A percentile compares a stretch with the other conserved stretches of the same genome.
phyloP scores from a whole-genome alignment of 2,888 invertebrate genomes.

The Minunthozetes semirufus region DNA sequence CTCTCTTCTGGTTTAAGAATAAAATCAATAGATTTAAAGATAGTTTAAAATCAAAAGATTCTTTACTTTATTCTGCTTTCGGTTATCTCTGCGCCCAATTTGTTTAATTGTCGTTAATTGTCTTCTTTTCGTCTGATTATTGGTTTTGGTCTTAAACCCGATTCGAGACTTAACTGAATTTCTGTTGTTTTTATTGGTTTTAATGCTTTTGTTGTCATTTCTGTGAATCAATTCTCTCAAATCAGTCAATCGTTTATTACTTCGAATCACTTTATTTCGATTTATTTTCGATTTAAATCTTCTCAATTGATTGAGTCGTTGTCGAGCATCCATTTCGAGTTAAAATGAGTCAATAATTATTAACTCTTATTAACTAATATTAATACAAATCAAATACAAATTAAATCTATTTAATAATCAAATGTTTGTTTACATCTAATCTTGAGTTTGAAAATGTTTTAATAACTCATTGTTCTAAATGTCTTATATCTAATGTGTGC shows the following conservation, averaged over 20 bases:
- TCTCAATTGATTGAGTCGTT: constrained; percentile 10
- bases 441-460: no score
- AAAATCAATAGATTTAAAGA: neutral
- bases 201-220: neutral
- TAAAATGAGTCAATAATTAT: neutral
- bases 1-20: neutral
- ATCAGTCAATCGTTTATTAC: constrained; percentile 9
- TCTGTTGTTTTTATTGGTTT: neutral
- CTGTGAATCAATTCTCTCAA: constrained; percentile 25
- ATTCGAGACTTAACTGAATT: neutral
- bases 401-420: no score
- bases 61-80: neutral
- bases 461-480: no score
- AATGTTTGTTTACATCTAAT: no score
- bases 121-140: neutral
- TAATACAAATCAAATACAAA: no score
- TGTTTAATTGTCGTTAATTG: neutral
- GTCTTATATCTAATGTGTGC: no score
- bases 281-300: neutral
- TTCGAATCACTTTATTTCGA: neutral
- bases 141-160: neutral
- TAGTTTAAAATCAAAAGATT: neutral
- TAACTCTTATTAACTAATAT: no score
- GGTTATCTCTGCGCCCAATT: neutral
- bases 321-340: constrained; percentile 9